Evolutionary conservation across 2,113 vertebrate genomes (phyloP), one percentile per base, ranked within the genome.

Genomic region (Hoplias malabaricus): DNA sequence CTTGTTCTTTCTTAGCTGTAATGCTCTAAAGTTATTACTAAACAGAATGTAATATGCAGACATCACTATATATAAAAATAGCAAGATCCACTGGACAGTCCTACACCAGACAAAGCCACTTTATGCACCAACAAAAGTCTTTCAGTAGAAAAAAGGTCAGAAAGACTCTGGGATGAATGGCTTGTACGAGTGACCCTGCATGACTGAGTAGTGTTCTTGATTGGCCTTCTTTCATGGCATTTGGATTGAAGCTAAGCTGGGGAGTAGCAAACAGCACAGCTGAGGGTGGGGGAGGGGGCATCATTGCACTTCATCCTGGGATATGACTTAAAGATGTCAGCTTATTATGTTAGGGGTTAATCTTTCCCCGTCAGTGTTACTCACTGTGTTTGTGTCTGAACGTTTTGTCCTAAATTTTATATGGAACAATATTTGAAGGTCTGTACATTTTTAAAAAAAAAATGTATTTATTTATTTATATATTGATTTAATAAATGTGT

Each of bases 291-390:
- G 81, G 72, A 74, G 62, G 59, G 57, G 38, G 50, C n/a, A 68
- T 42, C 53, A 50, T 53, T 34, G 42, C 61, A 19, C 71, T 79
- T 76, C 13, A 63, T 77, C 38, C 40, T 59, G 48, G 62, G 53
- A 50, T 84, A 57, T 25, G 71, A 73, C 67, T 68, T 84, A 82
- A 86, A 71, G 53, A 81, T 66, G 77, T 54, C 79, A 78, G 31
- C 59, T 69, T 13, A 56, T 77, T 66, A 66, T 78, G 63, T 59
- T 75, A 56, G 73, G 46, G 66, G 57, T 82, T 36, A 36, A 74
- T 69, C 21, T 13, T 29, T 38, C 63, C 56, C 56, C 54, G 48
- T 25, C 53, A 27, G 46, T 8, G 53, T 2, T 43, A 13, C 16
- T 19, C 57, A n/a, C 40, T 34, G 29, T 11, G 16, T 57, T 78